A percentile compares a stretch with the other conserved stretches of the same genome.
Conservation (phyloP, 2,888 invertebrate species). For the Microplitis deprimator region DNA sequence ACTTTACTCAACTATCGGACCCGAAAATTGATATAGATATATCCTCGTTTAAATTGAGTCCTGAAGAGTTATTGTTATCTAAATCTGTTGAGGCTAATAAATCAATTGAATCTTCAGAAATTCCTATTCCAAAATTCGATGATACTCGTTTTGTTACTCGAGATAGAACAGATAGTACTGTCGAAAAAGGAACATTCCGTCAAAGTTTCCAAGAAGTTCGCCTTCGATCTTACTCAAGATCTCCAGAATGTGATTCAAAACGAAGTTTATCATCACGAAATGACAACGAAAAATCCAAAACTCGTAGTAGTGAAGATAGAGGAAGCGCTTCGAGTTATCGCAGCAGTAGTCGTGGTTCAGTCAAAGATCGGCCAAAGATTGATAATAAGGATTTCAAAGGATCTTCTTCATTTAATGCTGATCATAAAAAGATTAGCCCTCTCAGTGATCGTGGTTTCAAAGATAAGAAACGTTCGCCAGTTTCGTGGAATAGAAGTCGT, state of each 20-base stretch:
- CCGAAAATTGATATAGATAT: constrained; percentile 42
- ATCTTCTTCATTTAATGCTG: constrained; percentile 44
- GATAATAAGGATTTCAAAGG: constrained; percentile 44
- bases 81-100: not conserved
- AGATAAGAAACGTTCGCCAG: constrained; percentile 55
- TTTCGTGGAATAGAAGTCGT: constrained; percentile 59
- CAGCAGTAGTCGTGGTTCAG: constrained; percentile 43
- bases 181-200: constrained; percentile 19
- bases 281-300: constrained; percentile 54
- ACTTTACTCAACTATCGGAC: constrained; percentile 40
- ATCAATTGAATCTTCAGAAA: constrained; percentile 10
- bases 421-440: constrained; percentile 53
- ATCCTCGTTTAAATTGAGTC: constrained; percentile 59
- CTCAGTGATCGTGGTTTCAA: constrained; percentile 48
- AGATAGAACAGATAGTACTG: not conserved
- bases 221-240: constrained; percentile 44
- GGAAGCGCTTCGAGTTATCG: constrained; percentile 47
- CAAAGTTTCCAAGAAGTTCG: constrained; percentile 18
- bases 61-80: constrained; percentile 56
- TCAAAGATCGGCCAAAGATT: constrained; percentile 44
- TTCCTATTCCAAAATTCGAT: not conserved
- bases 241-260: constrained; percentile 55
- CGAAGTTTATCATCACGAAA: constrained; percentile 57
- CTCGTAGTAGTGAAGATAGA: constrained; percentile 49
- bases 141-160: not conserved